Conservation (phyloP, 2,888 invertebrate species). For the Diaperis boleti region DNA sequence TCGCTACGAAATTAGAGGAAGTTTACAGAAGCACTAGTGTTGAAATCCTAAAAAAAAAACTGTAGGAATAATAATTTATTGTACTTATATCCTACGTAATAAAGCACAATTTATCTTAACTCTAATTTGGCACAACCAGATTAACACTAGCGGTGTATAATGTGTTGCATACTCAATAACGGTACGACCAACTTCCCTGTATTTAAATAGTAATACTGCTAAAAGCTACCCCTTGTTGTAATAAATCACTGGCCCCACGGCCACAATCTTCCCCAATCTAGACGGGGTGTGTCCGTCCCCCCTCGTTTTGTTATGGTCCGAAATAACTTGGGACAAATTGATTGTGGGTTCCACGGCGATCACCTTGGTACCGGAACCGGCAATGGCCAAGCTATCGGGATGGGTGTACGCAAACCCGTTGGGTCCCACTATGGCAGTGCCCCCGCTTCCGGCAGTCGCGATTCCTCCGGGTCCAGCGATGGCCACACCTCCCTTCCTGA, state of each 20-base stretch:
- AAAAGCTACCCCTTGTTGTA: conserved; percentile 68
- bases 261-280: conserved; percentile 77
- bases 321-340: conserved; percentile 71
- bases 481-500: conserved; percentile 81
- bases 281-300: conserved; percentile 59
- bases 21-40: too few species aligned
- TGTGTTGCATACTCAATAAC: conserved; percentile 14
- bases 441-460: conserved; percentile 83
- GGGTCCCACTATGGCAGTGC: conserved; percentile 84
- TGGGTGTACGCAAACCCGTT: conserved; percentile 82
- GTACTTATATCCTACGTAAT: too few species aligned
- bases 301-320: conserved; percentile 59
- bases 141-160: conserved; percentile 6
- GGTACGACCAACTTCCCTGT: conserved; percentile 17
- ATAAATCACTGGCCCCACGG: conserved; percentile 81
- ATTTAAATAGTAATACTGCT: too few species aligned
- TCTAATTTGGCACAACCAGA: not conserved
- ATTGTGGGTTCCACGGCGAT: conserved; percentile 75
- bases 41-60: too few species aligned
- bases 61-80: too few species aligned
- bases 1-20: too few species aligned
- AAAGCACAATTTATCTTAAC: too few species aligned
- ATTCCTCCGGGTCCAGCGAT: conserved; percentile 87
- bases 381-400: conserved; percentile 81
- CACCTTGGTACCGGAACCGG: conserved; percentile 80